phyloP scores from a whole-genome alignment of 1,140 invertebrate species.

The Marisa cornuarietis region DNA sequence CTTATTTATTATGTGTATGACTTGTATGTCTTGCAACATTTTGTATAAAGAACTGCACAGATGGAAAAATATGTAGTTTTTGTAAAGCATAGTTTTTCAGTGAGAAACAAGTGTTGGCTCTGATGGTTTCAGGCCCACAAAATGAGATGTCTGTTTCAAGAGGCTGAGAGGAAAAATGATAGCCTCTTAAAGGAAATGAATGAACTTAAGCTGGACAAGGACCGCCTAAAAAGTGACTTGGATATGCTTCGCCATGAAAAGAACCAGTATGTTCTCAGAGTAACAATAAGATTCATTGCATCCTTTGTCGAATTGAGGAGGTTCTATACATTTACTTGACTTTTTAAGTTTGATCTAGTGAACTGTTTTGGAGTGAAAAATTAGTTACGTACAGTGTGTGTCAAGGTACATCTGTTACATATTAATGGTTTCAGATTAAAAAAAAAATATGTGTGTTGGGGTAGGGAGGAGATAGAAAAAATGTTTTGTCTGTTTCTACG shows the following conservation, averaged over 20 bases:
- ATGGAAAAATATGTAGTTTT: not conserved
- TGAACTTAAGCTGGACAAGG: conserved; percentile 47
- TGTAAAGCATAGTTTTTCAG: not conserved
- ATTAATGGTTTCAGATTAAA: no score
- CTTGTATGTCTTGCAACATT: not conserved
- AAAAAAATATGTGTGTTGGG: not conserved
- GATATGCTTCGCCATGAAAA: conserved; percentile 54
- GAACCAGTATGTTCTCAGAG: conserved; percentile 32
- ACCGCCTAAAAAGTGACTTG: conserved; percentile 43
- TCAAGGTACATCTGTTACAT: no score
- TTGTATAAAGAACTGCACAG: not conserved
- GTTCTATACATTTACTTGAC: no score
- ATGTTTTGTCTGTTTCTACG: not conserved
- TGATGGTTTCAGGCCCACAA: conserved; percentile 50
- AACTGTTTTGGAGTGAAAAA: no score
- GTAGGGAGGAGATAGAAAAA: not conserved
- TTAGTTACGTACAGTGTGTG: no score
- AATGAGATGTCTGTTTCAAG: conserved; percentile 55
- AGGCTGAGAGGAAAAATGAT: conserved; percentile 56
- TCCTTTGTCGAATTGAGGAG: no score
- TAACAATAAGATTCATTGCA: no score
- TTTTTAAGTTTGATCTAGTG: no score
- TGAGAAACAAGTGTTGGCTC: not conserved
- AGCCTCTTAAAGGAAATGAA: conserved; percentile 49
- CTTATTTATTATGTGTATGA: not conserved